phyloP scores from a whole-genome alignment of 1,140 invertebrate genomes.

The Phenacoccus solenopsis region DNA sequence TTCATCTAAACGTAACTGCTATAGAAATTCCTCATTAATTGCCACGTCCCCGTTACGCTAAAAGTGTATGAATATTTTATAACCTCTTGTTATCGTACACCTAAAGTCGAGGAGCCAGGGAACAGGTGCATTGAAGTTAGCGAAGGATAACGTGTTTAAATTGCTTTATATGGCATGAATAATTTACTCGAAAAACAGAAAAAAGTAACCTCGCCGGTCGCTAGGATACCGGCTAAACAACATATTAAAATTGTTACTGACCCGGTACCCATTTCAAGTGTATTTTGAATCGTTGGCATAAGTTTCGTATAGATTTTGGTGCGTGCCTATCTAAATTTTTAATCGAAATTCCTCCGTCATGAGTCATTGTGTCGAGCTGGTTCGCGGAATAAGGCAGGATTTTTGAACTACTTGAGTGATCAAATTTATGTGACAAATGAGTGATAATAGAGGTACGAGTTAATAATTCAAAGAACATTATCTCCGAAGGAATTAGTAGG shows the following conservation, averaged over 20 bases:
- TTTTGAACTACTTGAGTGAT: too few species aligned
- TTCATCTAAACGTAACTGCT: too few species aligned
- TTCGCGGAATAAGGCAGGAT: not conserved
- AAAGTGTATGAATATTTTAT: too few species aligned
- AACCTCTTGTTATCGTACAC: not conserved
- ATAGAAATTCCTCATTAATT: too few species aligned
- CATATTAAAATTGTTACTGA: not conserved
- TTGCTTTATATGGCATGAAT: not conserved
- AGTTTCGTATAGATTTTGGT: not conserved
- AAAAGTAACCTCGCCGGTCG: not conserved
- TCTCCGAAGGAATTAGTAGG: too few species aligned
- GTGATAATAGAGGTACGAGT: too few species aligned
- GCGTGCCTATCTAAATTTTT: not conserved
- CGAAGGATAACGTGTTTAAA: constrained; percentile 1
- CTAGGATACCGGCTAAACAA: not conserved
- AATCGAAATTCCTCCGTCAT: not conserved
- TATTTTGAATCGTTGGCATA: not conserved
- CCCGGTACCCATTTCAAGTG: not conserved
- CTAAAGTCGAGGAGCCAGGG: not conserved
- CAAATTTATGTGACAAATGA: too few species aligned
- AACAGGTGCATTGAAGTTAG: not conserved
- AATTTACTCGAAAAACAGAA: not conserved
- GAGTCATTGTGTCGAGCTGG: not conserved
- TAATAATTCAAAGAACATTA: too few species aligned
- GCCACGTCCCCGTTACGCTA: too few species aligned